These are phyloP conservation scores for Hippocampus kuda DNA, from an alignment of 2,797 vertebrate species.

Conservation along the genomic window DNA sequence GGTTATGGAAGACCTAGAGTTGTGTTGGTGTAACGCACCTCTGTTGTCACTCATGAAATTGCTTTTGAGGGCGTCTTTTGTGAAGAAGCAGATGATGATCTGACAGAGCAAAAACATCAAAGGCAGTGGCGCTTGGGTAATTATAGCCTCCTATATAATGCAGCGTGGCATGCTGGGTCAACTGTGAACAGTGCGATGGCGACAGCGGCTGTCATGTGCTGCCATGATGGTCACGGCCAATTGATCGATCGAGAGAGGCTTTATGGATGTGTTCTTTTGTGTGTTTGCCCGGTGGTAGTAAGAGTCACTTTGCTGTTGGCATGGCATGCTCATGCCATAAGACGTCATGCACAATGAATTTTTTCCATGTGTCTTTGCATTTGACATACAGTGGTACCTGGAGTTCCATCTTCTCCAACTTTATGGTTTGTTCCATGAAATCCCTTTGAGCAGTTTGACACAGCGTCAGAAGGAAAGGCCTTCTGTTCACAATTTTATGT, in stretches of 20 bases:
- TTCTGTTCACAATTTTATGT: neutral
- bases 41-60: neutral
- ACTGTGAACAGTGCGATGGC: slow-evolving; percentile 15
- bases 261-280: neutral
- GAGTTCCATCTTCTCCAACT: neutral
- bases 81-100: slow-evolving; percentile 39
- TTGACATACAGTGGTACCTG: neutral
- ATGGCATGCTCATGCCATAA: neutral
- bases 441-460: neutral
- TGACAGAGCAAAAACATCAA: slow-evolving; percentile 22
- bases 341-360: neutral
- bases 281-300: slow-evolving; percentile 7
- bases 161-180: slow-evolving; percentile 22
- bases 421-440: neutral
- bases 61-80: slow-evolving; percentile 19
- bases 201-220: slow-evolving; percentile 8
- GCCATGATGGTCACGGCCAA: neutral
- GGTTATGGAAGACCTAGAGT: slow-evolving; percentile 31
- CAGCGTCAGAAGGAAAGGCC: too few relatives aligned
- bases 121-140: slow-evolving; percentile 37
- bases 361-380: neutral
- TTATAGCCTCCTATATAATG: slow-evolving; percentile 42
- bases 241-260: neutral
- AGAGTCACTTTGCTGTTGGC: slow-evolving; percentile 1
- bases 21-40: slow-evolving; percentile 21